A percentile compares a stretch with the other conserved stretches of the same genome.
Conservation (phyloP, 2,888 invertebrate genomes). For the Rotaria sp. region DNA sequence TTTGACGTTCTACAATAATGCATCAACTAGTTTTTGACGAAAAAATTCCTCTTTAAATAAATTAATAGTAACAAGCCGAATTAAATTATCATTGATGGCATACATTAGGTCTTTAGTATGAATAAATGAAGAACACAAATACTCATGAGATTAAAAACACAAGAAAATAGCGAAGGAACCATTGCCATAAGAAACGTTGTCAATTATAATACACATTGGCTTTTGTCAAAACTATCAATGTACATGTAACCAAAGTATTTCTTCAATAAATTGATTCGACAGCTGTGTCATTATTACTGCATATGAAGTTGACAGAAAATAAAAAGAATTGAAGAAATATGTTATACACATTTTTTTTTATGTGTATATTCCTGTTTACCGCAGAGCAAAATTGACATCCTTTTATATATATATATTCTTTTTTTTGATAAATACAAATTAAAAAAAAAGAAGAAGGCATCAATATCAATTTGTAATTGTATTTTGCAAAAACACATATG, state of each 20-base stretch:
- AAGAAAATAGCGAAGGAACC: background rate
- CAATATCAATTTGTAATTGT: no score
- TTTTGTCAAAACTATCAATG: background rate
- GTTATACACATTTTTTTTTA: background rate
- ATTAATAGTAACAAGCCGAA: background rate
- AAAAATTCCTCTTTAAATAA: background rate
- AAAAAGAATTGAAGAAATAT: background rate
- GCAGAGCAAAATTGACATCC: background rate
- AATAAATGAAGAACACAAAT: background rate
- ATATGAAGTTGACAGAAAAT: background rate
- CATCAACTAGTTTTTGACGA: background rate
- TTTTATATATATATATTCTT: no score
- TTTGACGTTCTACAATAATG: background rate
- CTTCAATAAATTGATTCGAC: background rate
- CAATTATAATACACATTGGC: background rate
- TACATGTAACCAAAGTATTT: background rate
- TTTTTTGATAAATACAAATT: no score
- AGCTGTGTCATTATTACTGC: background rate
- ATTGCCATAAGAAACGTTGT: background rate
- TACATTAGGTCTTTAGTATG: background rate
- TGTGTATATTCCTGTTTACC: background rate
- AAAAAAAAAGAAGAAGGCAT: no score
- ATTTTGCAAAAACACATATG: no score
- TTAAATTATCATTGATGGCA: background rate
- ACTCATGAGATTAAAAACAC: background rate